Base-by-base conservation (phyloP, 2,113 vertebrate genomes). In the Cyanoderma ruficeps region DNA sequence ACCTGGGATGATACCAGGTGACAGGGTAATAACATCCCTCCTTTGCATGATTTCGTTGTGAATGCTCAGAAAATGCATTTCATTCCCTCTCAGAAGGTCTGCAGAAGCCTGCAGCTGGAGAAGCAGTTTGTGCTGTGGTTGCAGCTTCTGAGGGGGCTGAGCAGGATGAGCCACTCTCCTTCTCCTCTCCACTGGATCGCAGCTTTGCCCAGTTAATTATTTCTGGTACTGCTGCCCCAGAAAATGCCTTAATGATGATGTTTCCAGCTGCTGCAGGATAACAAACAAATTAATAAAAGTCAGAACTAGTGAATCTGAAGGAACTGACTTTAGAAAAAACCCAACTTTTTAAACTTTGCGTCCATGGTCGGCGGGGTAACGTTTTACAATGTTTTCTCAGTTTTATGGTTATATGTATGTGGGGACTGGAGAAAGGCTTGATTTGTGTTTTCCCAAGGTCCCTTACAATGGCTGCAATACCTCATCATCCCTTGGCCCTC, bases 361-460 rank as follows among this genome's bases (percentile, higher is more conserved):
- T 39, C 69, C 23, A 1, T 0, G 5, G 57, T 68, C 64, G 79
- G 42, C 0, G 0, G 44, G 50, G 47, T 63, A 59, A 67, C 0
- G 4, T 64, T 90, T 91, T 61, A 74, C 31, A 52, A 5, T 16
- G 35, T 83, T 92, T 90, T 89, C 44, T 78, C 15, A 6, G 15
- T 56, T 93, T 87, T 64, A 46, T 46, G 47, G 44, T 49, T 92
- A 30, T 47, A n/a, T n/a, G 22, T 50, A 14, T 65, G 69, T 79
- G 65, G 64, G 67, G 56, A 56, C 7, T 60, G 86, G 75, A 71
- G 61, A 61, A 81, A 64, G 28, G 28, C n/a, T 83, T 89, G 56
- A 94, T 90, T 89, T 90, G 61, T 70, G 42, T 88, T 94, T 70
- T 78, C 61, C 64, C 75, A 88, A 71, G 49, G 44, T 64, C 30